Evolutionary conservation across 2,888 invertebrate genomes (phyloP), one percentile per base, ranked within the genome.

Genomic region (Sminthurides aquaticus): DNA sequence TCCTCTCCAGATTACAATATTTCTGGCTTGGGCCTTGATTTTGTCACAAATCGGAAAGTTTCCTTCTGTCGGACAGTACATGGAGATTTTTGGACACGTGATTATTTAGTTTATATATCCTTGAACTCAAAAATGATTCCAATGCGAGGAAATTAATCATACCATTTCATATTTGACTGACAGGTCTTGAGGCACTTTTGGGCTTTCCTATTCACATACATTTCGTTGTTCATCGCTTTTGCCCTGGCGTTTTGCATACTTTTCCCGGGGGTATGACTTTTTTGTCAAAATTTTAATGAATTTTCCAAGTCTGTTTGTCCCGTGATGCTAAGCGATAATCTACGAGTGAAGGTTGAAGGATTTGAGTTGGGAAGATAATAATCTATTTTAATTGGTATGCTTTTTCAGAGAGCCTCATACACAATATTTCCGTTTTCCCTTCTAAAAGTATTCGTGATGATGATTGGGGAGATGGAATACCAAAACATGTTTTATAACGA

Each of bases 61-160:
- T 65, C 74, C 72, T 2, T 66, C 63, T 5, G 64, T 74, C 22
- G 74, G 74, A 18, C 60, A 67, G 3, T 72, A 74, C 43, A 70
- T 74, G 22, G 74, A 74, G 56, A 71, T 74, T 57, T 68, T 74
- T 20, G 69, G 70, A 3, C 72, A 72, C 63, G 73, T 72, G 56
- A 63, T 60, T 61, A 11, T 22, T 34, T 29, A 34, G 27, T 52
- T n/a, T n/a, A n/a, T 49, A 52, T 8, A 52, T 52, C 11, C 8
- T 11, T 34, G 43, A 15, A 34, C 43, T 52, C 52, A 43, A 3
- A 34, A 20, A 3, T 22, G 11, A 25, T 25, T 11, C 20, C 15
- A 25, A n/a, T 20, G n/a, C 25, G 43, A 20, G 52, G 5, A 20
- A 52, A 52, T 52, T 52, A 20, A 52, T 18, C 3, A 52, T 15